Conservation (phyloP, 1,140 invertebrate genomes). For the Zelostemma sp. region DNA sequence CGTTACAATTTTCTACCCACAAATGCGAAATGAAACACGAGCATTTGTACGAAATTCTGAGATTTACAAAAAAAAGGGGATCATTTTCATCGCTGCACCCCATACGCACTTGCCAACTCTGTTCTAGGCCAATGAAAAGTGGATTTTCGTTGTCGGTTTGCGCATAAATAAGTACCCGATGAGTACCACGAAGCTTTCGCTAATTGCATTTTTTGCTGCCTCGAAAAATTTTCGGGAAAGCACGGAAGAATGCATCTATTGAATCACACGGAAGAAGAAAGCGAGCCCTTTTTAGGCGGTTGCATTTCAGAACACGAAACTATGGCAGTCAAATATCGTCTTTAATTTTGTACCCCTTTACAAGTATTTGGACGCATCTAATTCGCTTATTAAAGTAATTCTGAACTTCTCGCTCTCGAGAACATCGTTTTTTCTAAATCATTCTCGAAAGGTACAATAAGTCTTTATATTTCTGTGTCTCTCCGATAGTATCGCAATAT, state of each 20-base stretch:
- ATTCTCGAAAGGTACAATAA: slow-evolving; percentile 31
- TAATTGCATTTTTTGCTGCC: not conserved
- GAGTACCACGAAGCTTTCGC: slow-evolving; percentile 38
- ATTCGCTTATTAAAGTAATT: not conserved
- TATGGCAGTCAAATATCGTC: not conserved
- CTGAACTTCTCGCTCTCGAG: not conserved
- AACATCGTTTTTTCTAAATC: slow-evolving; percentile 11
- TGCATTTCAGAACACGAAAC: slow-evolving; percentile 2
- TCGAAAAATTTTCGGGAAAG: slow-evolving; percentile 27
- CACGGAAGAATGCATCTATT: slow-evolving; percentile 11
- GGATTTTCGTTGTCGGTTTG: slow-evolving; percentile 48
- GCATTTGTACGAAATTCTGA: too few relatives aligned
- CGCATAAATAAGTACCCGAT: not conserved
- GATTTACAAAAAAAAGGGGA: too few relatives aligned
- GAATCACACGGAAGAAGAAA: slow-evolving; percentile 28
- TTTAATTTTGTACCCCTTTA: not conserved
- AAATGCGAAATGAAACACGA: too few relatives aligned
- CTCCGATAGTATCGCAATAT: slow-evolving; percentile 33
- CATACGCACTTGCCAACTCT: not conserved
- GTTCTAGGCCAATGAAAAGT: slow-evolving; percentile 47
- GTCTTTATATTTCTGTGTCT: slow-evolving; percentile 49
- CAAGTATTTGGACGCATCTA: not conserved
- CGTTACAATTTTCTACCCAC: too few relatives aligned
- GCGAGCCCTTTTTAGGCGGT: not conserved
- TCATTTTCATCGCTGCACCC: too few relatives aligned